Conservation (phyloP, 2,113 vertebrate genomes). For the Synchiropus splendidus region DNA sequence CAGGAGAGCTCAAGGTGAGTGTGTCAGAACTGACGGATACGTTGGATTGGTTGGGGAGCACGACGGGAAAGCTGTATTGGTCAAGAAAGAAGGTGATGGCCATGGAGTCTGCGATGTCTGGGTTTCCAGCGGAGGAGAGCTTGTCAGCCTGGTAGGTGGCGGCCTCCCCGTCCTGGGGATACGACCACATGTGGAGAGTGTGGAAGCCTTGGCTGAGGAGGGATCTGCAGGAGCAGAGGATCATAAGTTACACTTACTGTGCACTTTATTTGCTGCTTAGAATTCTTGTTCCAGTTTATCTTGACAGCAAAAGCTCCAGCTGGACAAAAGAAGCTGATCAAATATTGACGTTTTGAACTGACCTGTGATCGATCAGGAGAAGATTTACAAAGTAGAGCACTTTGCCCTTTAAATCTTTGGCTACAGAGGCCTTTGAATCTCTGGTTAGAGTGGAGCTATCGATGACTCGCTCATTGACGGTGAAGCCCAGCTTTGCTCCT, state of each 20-base stretch:
- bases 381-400: constrained; percentile 70
- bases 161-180: constrained; percentile 48
- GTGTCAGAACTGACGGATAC: not conserved
- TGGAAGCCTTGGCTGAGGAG: constrained; percentile 62
- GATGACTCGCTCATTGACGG: constrained; percentile 36
- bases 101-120: constrained; percentile 57
- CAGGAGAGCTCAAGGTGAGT: not conserved
- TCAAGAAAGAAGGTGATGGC: constrained; percentile 68
- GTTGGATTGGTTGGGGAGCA: constrained; percentile 47
- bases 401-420: constrained; percentile 36
- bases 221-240: constrained; percentile 30
- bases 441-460: constrained; percentile 26
- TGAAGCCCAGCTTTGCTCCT: constrained; percentile 64
- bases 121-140: constrained; percentile 67
- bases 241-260: not conserved
- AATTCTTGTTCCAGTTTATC: not conserved
- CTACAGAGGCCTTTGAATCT: constrained; percentile 19
- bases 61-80: constrained; percentile 66
- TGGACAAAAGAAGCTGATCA: no score
- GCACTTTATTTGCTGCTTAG: no score
- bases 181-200: constrained; percentile 69
- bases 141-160: constrained; percentile 66
- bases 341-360: no score
- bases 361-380: constrained; percentile 72
- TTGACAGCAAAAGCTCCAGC: no score